Conservation (phyloP, 1,140 invertebrate species). For the Prorops nasuta region DNA sequence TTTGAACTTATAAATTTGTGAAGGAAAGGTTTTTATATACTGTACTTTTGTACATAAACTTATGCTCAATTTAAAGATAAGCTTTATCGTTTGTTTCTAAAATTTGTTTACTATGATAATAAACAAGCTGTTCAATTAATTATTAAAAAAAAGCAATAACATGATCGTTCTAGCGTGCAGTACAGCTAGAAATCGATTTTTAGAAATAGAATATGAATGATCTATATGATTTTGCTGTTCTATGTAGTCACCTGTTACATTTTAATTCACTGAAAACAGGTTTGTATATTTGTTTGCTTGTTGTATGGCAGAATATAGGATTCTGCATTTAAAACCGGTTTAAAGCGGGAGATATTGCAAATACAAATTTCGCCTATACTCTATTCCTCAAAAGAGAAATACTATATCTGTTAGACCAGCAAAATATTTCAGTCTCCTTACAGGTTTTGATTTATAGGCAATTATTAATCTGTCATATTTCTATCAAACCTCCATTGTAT, state of each 20-base stretch:
- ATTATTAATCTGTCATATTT: constrained; percentile 26
- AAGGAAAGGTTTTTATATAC: too few relatives aligned
- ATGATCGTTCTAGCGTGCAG: too few relatives aligned
- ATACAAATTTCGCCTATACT: neutral
- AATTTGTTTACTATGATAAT: too few relatives aligned
- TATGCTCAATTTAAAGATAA: too few relatives aligned
- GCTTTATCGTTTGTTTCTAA: too few relatives aligned
- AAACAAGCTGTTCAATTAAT: too few relatives aligned
- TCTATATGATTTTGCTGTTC: too few relatives aligned
- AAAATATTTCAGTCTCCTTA: constrained; percentile 29
- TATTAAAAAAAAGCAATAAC: too few relatives aligned
- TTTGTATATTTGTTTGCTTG: constrained; percentile 6
- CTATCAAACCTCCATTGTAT: constrained; percentile 28
- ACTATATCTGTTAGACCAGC: constrained; percentile 7
- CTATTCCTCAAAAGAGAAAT: neutral
- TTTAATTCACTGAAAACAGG: neutral
- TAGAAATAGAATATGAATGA: too few relatives aligned
- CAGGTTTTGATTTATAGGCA: constrained; percentile 34
- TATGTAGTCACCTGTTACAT: neutral
- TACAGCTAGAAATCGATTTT: too few relatives aligned
- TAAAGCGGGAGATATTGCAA: neutral
- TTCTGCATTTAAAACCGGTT: neutral
- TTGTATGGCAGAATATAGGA: neutral
- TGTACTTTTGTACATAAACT: too few relatives aligned
- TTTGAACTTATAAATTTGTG: too few relatives aligned